A percentile compares a stretch with the other conserved stretches of the same genome.
phyloP scores from a whole-genome alignment of 2,888 invertebrate genomes.

The Odontomyia ornata region DNA sequence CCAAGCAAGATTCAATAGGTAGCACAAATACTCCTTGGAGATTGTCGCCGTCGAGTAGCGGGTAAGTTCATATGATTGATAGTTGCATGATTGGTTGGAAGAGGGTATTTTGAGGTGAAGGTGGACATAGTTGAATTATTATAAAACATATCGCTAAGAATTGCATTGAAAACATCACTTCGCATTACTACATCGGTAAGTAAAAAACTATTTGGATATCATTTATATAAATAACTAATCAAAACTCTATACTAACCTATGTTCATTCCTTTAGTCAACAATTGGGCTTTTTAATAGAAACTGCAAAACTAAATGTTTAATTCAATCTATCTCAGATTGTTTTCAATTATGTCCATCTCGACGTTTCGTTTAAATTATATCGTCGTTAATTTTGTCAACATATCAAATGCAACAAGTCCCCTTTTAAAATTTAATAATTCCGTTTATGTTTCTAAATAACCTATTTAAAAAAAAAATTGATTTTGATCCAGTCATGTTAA shows the following conservation, averaged over 20 bases:
- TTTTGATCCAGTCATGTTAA: slow-evolving; percentile 23
- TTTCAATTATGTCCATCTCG: neutral
- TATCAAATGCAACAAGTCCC: neutral
- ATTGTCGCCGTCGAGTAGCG: slow-evolving; percentile 64
- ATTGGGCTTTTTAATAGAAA: too few relatives aligned
- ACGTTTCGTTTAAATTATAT: neutral
- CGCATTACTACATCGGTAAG: too few relatives aligned
- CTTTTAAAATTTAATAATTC: neutral
- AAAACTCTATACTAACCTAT: too few relatives aligned
- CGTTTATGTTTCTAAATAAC: neutral
- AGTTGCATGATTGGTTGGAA: neutral
- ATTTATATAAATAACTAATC: too few relatives aligned
- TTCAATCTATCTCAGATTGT: too few relatives aligned
- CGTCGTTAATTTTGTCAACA: neutral
- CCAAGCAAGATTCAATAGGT: slow-evolving; percentile 71
- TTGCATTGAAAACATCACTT: neutral
- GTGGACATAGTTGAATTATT: slow-evolving; percentile 14
- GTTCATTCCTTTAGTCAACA: too few relatives aligned
- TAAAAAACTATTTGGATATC: too few relatives aligned
- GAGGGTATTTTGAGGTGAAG: neutral
- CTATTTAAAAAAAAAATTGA: neutral
- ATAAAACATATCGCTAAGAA: neutral
- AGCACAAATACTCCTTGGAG: slow-evolving; percentile 62
- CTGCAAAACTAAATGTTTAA: too few relatives aligned
- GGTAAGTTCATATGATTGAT: slow-evolving; percentile 55